phyloP scores from a whole-genome alignment of 2,888 invertebrate species.

The Cataglyphis albicans region DNA sequence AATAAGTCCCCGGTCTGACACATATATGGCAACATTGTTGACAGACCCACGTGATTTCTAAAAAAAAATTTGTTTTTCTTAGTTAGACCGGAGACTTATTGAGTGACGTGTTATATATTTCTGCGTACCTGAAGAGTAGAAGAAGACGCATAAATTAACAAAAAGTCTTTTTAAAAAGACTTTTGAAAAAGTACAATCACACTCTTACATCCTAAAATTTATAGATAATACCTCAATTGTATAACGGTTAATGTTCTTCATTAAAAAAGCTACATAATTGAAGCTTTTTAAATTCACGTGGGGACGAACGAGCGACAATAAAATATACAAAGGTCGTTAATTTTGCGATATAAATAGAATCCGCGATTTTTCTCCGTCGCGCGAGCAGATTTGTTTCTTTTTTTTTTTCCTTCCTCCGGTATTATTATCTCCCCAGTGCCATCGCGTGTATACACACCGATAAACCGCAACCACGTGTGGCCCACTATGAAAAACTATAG shows the following conservation, averaged over 20 bases:
- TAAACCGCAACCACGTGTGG: conserved; percentile 35
- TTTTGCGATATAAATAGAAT: conserved; percentile 62
- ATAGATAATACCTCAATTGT: background rate
- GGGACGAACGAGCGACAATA: background rate
- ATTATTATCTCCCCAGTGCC: conserved; percentile 65
- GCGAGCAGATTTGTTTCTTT: conserved; percentile 4
- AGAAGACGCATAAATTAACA: background rate
- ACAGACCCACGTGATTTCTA: no score
- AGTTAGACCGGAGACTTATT: no score
- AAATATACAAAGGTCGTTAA: conserved; percentile 40
- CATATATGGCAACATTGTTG: no score
- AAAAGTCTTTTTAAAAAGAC: background rate
- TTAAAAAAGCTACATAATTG: background rate
- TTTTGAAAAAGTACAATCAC: background rate
- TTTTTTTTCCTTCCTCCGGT: conserved; percentile 43
- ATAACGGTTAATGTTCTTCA: background rate
- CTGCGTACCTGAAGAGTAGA: background rate
- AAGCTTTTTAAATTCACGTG: background rate
- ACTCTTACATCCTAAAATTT: background rate
- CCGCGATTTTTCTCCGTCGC: conserved; percentile 43
- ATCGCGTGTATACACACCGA: conserved; percentile 46
- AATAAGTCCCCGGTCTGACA: no score
- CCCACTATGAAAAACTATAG: conserved; percentile 38
- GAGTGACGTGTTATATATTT: background rate
- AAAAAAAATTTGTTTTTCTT: no score